Evolutionary conservation across 2,888 invertebrate genomes (phyloP).

Genomic region (Stratiomys singularior): DNA sequence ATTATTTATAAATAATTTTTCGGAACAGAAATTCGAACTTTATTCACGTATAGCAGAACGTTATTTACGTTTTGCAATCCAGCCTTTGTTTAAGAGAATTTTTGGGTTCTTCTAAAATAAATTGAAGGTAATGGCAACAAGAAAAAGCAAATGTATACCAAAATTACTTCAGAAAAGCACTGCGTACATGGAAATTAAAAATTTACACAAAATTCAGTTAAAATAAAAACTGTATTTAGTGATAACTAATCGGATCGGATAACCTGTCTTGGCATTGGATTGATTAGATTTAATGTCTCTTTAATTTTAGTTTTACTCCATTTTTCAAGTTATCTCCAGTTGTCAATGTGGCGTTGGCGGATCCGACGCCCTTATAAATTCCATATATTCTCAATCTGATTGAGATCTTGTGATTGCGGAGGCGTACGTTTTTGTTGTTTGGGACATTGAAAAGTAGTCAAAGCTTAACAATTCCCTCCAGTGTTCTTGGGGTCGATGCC

Average conservation of each 20-base stretch:
- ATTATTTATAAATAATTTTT: not conserved
- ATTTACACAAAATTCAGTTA: not conserved
- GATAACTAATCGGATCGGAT: not conserved
- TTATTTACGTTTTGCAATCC: not conserved
- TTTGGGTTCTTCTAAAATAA: not conserved
- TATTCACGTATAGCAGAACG: no score
- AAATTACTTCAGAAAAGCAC: not conserved
- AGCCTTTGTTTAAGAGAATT: not conserved
- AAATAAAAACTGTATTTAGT: not conserved
- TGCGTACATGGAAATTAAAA: not conserved
- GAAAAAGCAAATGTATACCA: not conserved
- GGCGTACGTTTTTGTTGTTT: not conserved
- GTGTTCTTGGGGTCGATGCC: not conserved
- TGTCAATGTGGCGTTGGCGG: not conserved
- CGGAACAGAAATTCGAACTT: not conserved
- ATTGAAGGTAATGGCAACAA: not conserved
- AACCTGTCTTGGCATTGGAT: not conserved
- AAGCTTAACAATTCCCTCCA: not conserved
- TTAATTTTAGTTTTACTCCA: not conserved
- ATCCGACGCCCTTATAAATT: not conserved
- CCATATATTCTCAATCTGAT: not conserved
- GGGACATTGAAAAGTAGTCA: not conserved
- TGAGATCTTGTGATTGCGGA: not conserved
- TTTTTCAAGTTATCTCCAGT: not conserved
- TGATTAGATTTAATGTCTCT: not conserved